Evolutionary conservation across 2,888 invertebrate species (phyloP).

Genomic region (Escarpia spicata): DNA sequence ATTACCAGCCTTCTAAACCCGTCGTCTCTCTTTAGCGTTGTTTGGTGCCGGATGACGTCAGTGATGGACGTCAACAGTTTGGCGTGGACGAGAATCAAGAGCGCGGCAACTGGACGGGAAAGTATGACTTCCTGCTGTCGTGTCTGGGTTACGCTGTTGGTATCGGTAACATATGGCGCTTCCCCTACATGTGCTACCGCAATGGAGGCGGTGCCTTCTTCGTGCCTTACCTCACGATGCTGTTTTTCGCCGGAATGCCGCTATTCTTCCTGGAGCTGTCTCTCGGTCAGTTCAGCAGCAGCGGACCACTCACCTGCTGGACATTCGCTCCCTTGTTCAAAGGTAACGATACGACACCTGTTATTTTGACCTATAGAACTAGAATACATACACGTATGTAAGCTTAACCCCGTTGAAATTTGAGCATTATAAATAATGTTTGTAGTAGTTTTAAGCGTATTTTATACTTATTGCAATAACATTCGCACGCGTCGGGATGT

Average conservation of each 20-base stretch:
- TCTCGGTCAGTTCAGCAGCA: conserved; percentile 62
- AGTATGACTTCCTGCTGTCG: conserved; percentile 68
- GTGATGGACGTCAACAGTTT: background rate
- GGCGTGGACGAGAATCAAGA: conserved; percentile 65
- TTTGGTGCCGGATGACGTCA: no score
- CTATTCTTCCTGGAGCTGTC: conserved; percentile 63
- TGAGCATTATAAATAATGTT: no score
- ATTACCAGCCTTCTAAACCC: no score
- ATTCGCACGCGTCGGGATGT: no score
- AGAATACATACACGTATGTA: no score
- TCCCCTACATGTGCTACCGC: no score
- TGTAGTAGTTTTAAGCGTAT: no score
- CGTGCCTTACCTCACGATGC: conserved; percentile 62
- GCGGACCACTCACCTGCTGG: conserved; percentile 63
- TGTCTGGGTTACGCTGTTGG: conserved; percentile 56
- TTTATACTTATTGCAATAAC: no score
- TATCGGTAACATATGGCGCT: conserved; percentile 69
- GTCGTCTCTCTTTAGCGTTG: no score
- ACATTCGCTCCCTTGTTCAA: conserved; percentile 62
- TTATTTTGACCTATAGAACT: no score
- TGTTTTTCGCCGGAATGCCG: conserved; percentile 63
- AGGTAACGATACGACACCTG: conserved; percentile 46
- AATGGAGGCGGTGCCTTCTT: conserved; percentile 46
- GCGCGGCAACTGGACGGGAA: conserved; percentile 68
- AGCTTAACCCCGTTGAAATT: no score